These are phyloP conservation scores for Poecile atricapillus DNA, from an alignment of 2,113 vertebrate species.

Conservation along the genomic window DNA sequence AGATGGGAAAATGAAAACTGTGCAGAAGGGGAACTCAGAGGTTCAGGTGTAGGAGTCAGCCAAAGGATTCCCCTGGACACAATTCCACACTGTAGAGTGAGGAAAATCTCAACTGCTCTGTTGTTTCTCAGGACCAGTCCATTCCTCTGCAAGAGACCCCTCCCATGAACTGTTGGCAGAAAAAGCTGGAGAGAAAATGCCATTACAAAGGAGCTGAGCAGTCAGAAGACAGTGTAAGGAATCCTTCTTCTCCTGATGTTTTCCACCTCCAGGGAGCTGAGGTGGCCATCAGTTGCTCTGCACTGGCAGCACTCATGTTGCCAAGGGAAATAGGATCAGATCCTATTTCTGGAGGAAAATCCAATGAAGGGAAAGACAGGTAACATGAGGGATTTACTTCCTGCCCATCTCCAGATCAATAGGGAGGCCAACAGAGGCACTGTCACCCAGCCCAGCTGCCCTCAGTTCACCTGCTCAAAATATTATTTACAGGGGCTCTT, in stretches of 20 bases:
- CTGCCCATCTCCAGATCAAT: neutral
- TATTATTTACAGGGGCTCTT: neutral
- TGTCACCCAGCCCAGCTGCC: neutral
- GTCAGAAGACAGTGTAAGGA: neutral
- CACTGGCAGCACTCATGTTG: fast-evolving
- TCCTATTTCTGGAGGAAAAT: neutral
- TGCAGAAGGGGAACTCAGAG: neutral
- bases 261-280: neutral
- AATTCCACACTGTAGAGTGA: fast-evolving
- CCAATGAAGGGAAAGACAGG: fast-evolving
- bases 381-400: neutral
- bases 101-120: neutral
- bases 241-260: neutral
- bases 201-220: neutral
- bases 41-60: neutral
- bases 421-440: neutral
- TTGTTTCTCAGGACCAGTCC: neutral
- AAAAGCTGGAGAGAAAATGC: neutral
- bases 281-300: neutral
- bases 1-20: neutral
- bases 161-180: neutral
- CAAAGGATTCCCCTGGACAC: neutral
- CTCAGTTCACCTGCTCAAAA: neutral
- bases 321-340: neutral
- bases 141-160: neutral